Conservation (phyloP, 1,140 invertebrate species). For the Stegodyphus dumicola region DNA sequence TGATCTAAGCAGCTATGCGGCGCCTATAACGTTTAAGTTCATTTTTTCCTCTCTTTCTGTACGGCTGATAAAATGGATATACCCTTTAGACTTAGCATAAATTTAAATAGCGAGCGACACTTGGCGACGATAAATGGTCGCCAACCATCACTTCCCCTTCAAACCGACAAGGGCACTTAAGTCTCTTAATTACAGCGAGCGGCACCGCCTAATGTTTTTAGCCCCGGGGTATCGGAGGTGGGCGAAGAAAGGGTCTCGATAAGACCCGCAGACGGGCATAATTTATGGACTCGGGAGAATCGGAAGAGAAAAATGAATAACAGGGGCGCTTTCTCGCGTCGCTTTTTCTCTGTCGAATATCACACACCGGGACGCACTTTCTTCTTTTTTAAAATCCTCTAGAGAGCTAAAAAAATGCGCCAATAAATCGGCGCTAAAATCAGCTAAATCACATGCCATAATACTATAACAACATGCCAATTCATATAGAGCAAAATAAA, state of each 20-base stretch:
- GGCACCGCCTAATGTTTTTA: conserved; percentile 37
- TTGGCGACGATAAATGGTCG: conserved; percentile 39
- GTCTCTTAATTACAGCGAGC: conserved; percentile 46
- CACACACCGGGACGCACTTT: conserved; percentile 3
- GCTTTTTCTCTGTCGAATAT: conserved; percentile 5
- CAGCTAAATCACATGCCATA: too few relatives aligned
- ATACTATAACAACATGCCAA: too few relatives aligned
- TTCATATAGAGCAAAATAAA: too few relatives aligned
- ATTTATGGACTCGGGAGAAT: conserved; percentile 38
- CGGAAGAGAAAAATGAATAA: too few relatives aligned
- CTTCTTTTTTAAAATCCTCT: not conserved
- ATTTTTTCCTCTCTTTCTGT: not conserved
- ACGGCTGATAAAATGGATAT: not conserved
- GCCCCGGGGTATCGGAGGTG: not conserved
- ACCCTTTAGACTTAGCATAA: not conserved
- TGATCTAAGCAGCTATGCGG: not conserved
- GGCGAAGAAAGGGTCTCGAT: conserved; percentile 23
- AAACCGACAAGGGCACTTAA: conserved; percentile 50
- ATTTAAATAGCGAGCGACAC: not conserved
- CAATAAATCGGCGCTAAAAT: too few relatives aligned
- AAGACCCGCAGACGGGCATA: conserved; percentile 39
- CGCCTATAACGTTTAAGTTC: not conserved
- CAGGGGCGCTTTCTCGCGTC: not conserved
- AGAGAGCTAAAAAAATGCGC: too few relatives aligned
- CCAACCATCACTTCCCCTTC: conserved; percentile 44